A percentile compares a stretch with the other conserved stretches of the same genome.
Conservation (phyloP, 2,888 invertebrate genomes). For the Sinohyriopsis cumingii region DNA sequence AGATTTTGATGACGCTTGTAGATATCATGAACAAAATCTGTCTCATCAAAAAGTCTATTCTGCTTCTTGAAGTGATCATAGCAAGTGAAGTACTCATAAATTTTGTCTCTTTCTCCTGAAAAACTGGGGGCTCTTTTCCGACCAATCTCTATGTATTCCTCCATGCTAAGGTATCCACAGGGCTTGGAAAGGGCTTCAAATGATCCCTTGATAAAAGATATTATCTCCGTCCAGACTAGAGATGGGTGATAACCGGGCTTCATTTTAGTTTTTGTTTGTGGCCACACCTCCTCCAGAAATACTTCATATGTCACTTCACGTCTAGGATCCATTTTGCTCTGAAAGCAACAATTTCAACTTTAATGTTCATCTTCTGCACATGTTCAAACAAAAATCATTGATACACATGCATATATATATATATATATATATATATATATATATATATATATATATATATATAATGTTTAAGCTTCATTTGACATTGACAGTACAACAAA, state of each 20-base stretch:
- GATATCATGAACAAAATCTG: slow-evolving; percentile 34
- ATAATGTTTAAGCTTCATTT: no score
- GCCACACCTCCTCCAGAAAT: slow-evolving; percentile 51
- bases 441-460: no score
- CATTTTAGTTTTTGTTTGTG: slow-evolving; percentile 11
- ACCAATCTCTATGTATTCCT: slow-evolving; percentile 35
- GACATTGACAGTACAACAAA: no score
- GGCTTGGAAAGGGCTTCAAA: slow-evolving; percentile 31
- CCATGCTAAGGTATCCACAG: slow-evolving; percentile 22
- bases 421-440: no score
- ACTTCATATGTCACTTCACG: slow-evolving; percentile 51
- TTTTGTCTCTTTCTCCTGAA: slow-evolving; percentile 26
- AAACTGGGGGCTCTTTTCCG: slow-evolving; percentile 42
- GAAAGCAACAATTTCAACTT: no score
- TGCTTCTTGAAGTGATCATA: slow-evolving; percentile 27
- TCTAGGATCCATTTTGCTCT: slow-evolving; percentile 25
- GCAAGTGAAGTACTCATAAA: slow-evolving; percentile 30
- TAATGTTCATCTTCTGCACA: no score
- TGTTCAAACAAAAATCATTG: no score
- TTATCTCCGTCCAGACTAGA: slow-evolving; percentile 57
- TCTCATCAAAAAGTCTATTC: slow-evolving; percentile 35
- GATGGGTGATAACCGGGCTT: slow-evolving; percentile 38
- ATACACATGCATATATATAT: no score
- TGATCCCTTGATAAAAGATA: slow-evolving; percentile 50
- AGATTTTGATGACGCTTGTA: slow-evolving; percentile 7